A percentile compares a stretch with the other conserved stretches of the same genome.
These are phyloP conservation scores for Merodon equestris DNA, from an alignment of 2,888 invertebrate species.

Conservation along the genomic window DNA sequence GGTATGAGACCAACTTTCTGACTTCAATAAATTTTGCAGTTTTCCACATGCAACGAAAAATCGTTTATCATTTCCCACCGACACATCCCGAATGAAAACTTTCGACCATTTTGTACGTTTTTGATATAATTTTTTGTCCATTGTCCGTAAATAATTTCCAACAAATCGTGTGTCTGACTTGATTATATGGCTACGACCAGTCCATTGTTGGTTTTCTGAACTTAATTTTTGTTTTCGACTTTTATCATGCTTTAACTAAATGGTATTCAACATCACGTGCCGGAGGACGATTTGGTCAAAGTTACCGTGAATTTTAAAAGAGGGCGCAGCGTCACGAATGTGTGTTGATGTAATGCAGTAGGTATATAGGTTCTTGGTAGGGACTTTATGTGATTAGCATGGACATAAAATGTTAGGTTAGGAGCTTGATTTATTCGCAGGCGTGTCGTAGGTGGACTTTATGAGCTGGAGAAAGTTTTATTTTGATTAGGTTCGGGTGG, in stretches of 20 bases:
- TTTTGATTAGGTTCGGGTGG: too few relatives aligned
- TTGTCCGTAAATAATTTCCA: slow-evolving; percentile 57
- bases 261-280: slow-evolving; percentile 49
- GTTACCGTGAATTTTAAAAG: slow-evolving; percentile 52
- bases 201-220: slow-evolving; percentile 63
- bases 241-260: neutral
- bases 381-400: slow-evolving; percentile 5
- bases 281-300: slow-evolving; percentile 54
- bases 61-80: slow-evolving; percentile 59
- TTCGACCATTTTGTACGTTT: slow-evolving; percentile 47
- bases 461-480: too few relatives aligned
- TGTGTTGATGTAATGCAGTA: slow-evolving; percentile 56
- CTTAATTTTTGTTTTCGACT: slow-evolving; percentile 41
- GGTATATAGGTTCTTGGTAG: neutral
- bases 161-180: slow-evolving; percentile 52
- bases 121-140: slow-evolving; percentile 4
- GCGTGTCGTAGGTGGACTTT: neutral
- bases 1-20: neutral
- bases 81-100: slow-evolving; percentile 50
- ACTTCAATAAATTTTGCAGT: slow-evolving; percentile 29
- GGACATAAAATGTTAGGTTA: slow-evolving; percentile 9
- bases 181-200: slow-evolving; percentile 24
- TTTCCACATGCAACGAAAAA: slow-evolving; percentile 47
- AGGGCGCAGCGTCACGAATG: slow-evolving; percentile 62
- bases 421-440: slow-evolving; percentile 3